Evolutionary conservation across 2,888 invertebrate genomes (phyloP).

Genomic region (Chloromyia formosa): DNA sequence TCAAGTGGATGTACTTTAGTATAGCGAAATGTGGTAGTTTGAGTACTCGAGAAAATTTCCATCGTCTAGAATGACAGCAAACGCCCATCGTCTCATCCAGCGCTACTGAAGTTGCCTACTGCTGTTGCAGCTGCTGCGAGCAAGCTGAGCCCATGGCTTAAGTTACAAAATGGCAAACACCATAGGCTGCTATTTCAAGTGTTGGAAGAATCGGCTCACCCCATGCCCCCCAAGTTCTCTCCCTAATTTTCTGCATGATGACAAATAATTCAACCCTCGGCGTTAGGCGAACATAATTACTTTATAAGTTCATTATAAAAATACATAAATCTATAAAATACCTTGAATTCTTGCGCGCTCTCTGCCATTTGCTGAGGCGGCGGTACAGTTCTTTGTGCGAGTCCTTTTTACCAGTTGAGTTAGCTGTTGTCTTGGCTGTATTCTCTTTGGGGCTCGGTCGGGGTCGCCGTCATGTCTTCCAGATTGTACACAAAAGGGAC

Average conservation of each 20-base stretch:
- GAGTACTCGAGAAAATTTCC: not conserved
- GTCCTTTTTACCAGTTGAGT: not conserved
- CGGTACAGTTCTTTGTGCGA: not conserved
- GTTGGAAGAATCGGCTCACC: conserved; percentile 1
- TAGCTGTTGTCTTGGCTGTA: not conserved
- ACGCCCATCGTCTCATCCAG: no score
- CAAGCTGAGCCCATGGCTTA: not conserved
- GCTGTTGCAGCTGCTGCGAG: not conserved
- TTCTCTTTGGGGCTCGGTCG: not conserved
- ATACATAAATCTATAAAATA: conserved; percentile 61
- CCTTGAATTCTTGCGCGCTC: conserved; percentile 42
- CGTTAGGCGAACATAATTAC: conserved; percentile 60
- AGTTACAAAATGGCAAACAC: not conserved
- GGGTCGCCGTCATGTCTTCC: not conserved
- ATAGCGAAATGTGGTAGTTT: no score
- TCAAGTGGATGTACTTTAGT: no score
- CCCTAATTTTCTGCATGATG: conserved; percentile 37
- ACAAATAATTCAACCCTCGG: conserved; percentile 49
- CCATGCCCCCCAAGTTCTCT: not conserved
- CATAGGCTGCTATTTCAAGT: not conserved
- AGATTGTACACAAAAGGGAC: not conserved
- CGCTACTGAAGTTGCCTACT: not conserved
- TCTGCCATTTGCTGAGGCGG: no score
- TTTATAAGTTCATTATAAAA: conserved; percentile 64
- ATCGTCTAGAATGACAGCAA: not conserved